A percentile compares a stretch with the other conserved stretches of the same genome.
Conservation (phyloP, 2,888 invertebrate species). For the Cephalotes varians region DNA sequence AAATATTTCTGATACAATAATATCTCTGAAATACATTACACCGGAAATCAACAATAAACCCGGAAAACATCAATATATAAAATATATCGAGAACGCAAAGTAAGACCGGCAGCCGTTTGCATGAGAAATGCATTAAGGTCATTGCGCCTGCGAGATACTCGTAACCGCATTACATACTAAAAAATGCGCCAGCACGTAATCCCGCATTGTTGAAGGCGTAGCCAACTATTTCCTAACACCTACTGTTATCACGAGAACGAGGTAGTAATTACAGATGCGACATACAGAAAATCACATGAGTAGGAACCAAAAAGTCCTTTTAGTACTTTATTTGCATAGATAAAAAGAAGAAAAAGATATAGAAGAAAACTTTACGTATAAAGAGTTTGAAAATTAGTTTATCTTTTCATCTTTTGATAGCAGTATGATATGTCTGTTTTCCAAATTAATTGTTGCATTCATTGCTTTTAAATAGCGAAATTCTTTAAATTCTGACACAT, state of each 20-base stretch:
- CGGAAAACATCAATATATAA: slow-evolving; percentile 23
- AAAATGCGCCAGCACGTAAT: slow-evolving; percentile 46
- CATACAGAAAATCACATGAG: not conserved
- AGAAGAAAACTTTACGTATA: not conserved
- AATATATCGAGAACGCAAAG: slow-evolving; percentile 35
- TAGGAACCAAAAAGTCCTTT: not conserved
- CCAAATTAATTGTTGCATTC: not conserved
- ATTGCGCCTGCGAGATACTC: slow-evolving; percentile 51
- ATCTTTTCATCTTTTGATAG: not conserved
- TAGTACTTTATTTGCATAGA: not conserved
- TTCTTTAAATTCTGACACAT: not conserved
- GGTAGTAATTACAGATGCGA: slow-evolving; percentile 20
- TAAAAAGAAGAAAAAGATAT: not conserved
- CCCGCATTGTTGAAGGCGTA: slow-evolving; percentile 35
- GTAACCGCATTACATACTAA: slow-evolving; percentile 49
- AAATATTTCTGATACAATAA: no score
- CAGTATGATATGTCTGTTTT: not conserved
- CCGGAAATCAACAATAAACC: slow-evolving; percentile 28
- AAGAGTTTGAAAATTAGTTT: not conserved
- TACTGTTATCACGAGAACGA: slow-evolving; percentile 4
- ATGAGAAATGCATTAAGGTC: slow-evolving; percentile 64
- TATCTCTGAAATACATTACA: not conserved
- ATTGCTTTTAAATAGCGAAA: not conserved
- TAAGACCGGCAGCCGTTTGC: slow-evolving; percentile 57
- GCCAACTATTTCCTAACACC: slow-evolving; percentile 32